These are phyloP conservation scores for Sphaerodactylus townsendi DNA, from an alignment of 2,113 vertebrate genomes.

Conservation along the genomic window DNA sequence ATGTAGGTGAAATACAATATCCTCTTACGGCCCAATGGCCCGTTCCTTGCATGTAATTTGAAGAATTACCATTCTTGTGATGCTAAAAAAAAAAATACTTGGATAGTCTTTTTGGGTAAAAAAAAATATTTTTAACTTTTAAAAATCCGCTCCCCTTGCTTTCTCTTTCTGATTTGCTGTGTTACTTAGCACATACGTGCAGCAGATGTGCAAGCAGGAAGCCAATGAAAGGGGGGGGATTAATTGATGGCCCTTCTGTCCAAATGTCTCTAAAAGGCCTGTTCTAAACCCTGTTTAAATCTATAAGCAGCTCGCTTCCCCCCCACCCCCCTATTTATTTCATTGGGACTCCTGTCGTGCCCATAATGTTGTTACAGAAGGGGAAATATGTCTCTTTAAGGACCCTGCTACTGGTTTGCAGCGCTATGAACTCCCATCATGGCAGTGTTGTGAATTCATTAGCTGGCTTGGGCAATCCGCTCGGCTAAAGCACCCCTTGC, in stretches of 20 bases:
- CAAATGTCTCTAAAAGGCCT: neutral
- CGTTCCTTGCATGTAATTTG: neutral
- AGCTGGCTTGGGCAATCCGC: no score
- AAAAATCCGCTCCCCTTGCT: neutral
- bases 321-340: no score
- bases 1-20: neutral
- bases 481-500: no score
- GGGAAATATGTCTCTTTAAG: neutral
- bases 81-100: neutral
- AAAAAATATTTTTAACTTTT: conserved; percentile 11
- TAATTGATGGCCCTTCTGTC: neutral
- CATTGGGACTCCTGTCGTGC: neutral
- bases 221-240: neutral
- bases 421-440: no score
- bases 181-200: conserved; percentile 4
- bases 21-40: neutral
- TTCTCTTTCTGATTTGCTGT: neutral
- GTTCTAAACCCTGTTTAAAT: neutral
- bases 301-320: neutral
- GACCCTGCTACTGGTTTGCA: conserved; percentile 9
- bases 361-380: accelerated
- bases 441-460: neutral
- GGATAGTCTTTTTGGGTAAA: neutral
- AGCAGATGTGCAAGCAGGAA: conserved; percentile 10
- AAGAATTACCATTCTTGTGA: neutral